Base-by-base conservation (phyloP, 2,113 vertebrate species). In the Syngnathus typhle region DNA sequence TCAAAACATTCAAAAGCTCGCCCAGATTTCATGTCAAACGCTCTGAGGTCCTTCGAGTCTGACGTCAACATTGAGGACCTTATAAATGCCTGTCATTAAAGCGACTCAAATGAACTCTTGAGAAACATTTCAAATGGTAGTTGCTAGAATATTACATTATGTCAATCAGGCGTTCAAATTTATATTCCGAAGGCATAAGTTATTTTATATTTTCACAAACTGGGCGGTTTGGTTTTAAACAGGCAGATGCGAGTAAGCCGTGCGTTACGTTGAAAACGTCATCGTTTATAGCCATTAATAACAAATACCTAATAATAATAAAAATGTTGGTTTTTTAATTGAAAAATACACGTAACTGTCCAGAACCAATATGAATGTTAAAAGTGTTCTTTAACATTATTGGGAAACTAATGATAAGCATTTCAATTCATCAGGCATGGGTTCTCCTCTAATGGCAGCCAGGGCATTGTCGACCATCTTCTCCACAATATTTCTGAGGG, bases 341-440 rank as follows among this genome's bases (percentile, higher is more conserved):
- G 8, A 55, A 12, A 55, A 52, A 52, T n/a, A 52, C n/a, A 52
- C 11, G 27, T 23, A 27, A 32, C 12, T 56, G 15, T 13, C 10
- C 4, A 13, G 8, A 27, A 11, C 6, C 32, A 32, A 32, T 23
- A 56, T 6, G 13, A 15, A 23, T 32, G 11, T 6, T 13, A 27
- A 12, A 11, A 23, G 7, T 54, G n/a, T 11, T n/a, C 12, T 54
- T 19, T 12, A 10, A 23, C 6, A n/a, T 16, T 7, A 8, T 51
- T 51, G 19, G 1, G 19, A 49, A 49, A 49, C 5, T 16, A 7
- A 12, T 51, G 23, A 19, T 67, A 8, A 67, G 7, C 39, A 38
- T 39, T 76, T 85, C 46, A 88, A 80, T 83, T 89, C 86, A 68
- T 86, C 69, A 5, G 79, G 85, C 63, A 84, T 32, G 54, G 76